phyloP scores from a whole-genome alignment of 2,113 vertebrate genomes.

The Mormoops blainvillei region DNA sequence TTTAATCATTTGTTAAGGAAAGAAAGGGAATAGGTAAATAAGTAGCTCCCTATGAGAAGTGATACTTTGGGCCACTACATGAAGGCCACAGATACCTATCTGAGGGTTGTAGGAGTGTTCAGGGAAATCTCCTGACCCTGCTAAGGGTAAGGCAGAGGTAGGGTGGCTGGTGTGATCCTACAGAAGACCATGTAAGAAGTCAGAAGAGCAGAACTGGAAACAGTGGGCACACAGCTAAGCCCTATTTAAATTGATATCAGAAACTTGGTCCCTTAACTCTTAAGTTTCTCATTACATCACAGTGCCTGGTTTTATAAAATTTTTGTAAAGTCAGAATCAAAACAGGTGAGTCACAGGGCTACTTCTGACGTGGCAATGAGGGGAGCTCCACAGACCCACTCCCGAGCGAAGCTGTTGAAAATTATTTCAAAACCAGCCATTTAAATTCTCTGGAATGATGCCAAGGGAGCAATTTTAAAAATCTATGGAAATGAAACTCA shows the following conservation, averaged over 20 bases:
- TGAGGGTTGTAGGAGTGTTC: neutral
- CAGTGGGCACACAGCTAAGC: neutral
- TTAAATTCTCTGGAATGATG: neutral
- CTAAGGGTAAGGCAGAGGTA: neutral
- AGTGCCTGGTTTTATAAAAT: neutral
- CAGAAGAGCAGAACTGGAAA: neutral
- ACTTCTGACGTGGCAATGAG: neutral
- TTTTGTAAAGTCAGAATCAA: neutral
- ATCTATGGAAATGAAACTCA: neutral
- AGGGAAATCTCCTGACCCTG: neutral
- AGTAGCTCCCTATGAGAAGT: neutral
- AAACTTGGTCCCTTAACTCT: neutral
- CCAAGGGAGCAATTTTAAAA: neutral
- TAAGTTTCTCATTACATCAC: neutral
- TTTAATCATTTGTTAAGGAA: neutral
- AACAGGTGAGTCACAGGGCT: neutral
- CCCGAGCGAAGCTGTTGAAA: neutral
- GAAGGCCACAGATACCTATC: neutral
- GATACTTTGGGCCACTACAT: neutral
- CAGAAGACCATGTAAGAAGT: neutral
- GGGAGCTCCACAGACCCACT: neutral
- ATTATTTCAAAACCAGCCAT: neutral
- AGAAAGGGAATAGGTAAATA: neutral
- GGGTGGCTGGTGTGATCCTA: neutral
- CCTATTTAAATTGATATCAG: neutral